Evolutionary conservation across 2,113 vertebrate genomes (phyloP).

Genomic region (Pangasianodon gigas): DNA sequence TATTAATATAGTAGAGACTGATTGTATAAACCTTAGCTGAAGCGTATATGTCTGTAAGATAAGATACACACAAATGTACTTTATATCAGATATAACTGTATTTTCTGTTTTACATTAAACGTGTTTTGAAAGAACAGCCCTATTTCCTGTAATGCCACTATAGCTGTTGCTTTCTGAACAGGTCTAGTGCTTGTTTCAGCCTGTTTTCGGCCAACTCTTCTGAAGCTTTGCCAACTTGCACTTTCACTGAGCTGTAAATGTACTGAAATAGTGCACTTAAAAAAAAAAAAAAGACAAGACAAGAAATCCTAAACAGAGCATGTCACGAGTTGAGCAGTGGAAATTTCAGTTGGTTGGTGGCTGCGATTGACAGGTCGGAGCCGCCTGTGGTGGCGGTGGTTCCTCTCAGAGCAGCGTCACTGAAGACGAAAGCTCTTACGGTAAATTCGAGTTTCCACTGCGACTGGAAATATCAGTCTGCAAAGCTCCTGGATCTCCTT

Average conservation of each 20-base stretch:
- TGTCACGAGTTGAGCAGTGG: constrained; percentile 53
- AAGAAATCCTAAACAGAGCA: constrained; percentile 48
- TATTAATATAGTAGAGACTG: neutral
- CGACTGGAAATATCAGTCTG: constrained; percentile 50
- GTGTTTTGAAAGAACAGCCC: neutral
- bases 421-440: constrained; percentile 56
- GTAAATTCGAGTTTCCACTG: constrained; percentile 62
- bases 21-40: constrained; percentile 1
- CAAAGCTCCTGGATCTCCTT: constrained; percentile 26
- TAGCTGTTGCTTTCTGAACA: neutral
- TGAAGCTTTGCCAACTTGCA: constrained; percentile 6
- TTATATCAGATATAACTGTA: neutral
- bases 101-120: constrained; percentile 43
- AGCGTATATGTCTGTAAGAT: neutral
- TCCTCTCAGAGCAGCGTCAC: constrained; percentile 53
- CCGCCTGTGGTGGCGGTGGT: constrained; percentile 48
- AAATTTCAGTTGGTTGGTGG: constrained; percentile 55
- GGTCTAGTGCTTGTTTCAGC: neutral
- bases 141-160: constrained; percentile 22
- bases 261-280: constrained; percentile 20
- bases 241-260: constrained; percentile 25
- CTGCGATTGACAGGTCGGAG: constrained; percentile 26
- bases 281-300: neutral
- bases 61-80: constrained; percentile 29
- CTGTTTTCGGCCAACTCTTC: neutral